A percentile compares a stretch with the other conserved stretches of the same genome.
Conservation (phyloP, 2,113 vertebrate species). For the Datnioides undecimradiatus region DNA sequence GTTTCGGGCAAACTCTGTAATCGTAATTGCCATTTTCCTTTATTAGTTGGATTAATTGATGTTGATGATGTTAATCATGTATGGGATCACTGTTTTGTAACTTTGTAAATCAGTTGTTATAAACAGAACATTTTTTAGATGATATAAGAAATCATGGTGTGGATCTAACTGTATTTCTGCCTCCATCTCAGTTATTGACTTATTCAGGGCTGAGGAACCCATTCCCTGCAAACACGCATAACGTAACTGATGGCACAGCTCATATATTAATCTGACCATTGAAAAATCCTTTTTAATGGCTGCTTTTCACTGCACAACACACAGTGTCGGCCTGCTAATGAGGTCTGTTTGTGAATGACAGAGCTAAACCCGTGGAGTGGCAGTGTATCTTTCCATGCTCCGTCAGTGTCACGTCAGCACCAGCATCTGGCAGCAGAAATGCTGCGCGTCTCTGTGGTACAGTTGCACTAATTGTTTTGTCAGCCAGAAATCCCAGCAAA, state of each 20-base stretch:
- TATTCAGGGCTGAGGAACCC: background rate
- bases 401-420: constrained; percentile 37
- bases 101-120: constrained; percentile 1
- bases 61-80: constrained; percentile 7
- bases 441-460: constrained; percentile 37
- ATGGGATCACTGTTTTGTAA: background rate
- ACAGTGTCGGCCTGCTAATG: constrained; percentile 26
- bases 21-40: background rate
- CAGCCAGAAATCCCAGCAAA: constrained; percentile 49
- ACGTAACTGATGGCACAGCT: constrained; percentile 4
- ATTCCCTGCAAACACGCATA: constrained; percentile 9
- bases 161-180: background rate
- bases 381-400: constrained; percentile 12
- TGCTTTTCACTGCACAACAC: constrained; percentile 24
- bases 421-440: constrained; percentile 25
- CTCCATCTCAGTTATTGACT: background rate
- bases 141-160: background rate
- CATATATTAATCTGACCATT: constrained; percentile 17
- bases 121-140: background rate
- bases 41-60: too few species aligned
- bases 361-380: constrained; percentile 34
- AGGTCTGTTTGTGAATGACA: constrained; percentile 37
- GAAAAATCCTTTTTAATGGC: constrained; percentile 24
- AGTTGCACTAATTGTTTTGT: constrained; percentile 70
- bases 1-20: background rate